Base-by-base conservation (phyloP, 2,888 invertebrate genomes). In the Teleiodes luculella region DNA sequence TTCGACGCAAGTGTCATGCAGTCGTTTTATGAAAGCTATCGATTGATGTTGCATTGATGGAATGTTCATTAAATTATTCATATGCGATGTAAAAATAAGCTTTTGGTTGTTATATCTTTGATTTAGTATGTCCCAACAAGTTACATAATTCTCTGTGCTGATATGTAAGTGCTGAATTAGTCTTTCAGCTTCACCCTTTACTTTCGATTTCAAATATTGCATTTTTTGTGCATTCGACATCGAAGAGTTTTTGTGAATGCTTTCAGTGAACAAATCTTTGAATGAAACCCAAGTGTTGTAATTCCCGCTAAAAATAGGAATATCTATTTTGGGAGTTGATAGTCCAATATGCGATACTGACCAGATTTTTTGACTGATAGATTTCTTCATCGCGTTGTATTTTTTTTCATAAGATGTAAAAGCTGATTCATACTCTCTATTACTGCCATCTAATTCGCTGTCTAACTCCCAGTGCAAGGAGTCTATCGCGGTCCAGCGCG, bases 121-220 rank as follows among this genome's bases (percentile, higher is more conserved):
- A 35, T 59, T 59, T 14, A 62, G 14, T 20, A 60, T 57, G 1
- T 62, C 55, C 62, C 58, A 57, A 0, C 37, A 37, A n/a, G 33
- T 24, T 0, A 3, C 1, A 35, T 62, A 62, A 35, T 58, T 59
- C 3, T 43, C 24, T 3, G 24, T 11, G 58, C 10, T 41, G 6
- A 41, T 41, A 3, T 14, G 7, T 10, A 41, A 11, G 16, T 41
- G 41, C 10, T 46, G 30, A 7, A 62, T 52, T 1, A 60, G 36
- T 7, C 41, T 35, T 33, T 58, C 57, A 2, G 58, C 53, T 33
- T 62, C 57, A 1, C 57, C 55, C 1, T 28, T 39, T 1, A 61
- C 20, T 28, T 55, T 57, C 3, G 48, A 31, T 41, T 46, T 41
- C 3, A 41, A 14, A 20, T 14, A 20, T 14, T 41, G 41, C 41